Conservation (phyloP, 1,140 invertebrate species). For the Belonocnema kinseyi region DNA sequence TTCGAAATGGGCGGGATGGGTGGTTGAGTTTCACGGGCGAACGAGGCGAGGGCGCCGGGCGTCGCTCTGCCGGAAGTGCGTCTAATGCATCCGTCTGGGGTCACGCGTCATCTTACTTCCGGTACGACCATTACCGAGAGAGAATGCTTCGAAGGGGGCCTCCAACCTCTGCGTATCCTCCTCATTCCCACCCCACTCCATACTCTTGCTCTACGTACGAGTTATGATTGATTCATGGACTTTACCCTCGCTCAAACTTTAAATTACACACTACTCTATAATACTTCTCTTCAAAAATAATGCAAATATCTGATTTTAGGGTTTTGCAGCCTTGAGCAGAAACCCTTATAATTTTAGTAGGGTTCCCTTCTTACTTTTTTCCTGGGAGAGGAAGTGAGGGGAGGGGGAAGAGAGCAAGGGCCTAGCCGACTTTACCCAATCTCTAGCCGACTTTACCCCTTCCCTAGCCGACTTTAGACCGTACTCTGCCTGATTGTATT, state of each 20-base stretch:
- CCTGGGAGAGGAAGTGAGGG: too few relatives aligned
- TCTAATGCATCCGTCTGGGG: constrained; percentile 77
- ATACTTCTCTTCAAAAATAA: too few relatives aligned
- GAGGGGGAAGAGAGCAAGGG: too few relatives aligned
- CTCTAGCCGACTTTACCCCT: too few relatives aligned
- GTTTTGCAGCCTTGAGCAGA: too few relatives aligned
- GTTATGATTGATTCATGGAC: neutral
- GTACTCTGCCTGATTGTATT: too few relatives aligned
- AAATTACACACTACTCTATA: too few relatives aligned
- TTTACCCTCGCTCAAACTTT: neutral
- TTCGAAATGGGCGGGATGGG: constrained; percentile 58
- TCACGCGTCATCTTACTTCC: constrained; percentile 74
- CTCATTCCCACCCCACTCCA: constrained; percentile 2
- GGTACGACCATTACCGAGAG: constrained; percentile 70
- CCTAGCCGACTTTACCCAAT: too few relatives aligned
- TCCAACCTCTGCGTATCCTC: constrained; percentile 16
- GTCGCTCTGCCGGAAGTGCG: constrained; percentile 74
- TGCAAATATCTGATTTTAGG: too few relatives aligned
- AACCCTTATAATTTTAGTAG: too few relatives aligned
- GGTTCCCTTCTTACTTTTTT: too few relatives aligned
- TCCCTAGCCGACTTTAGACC: too few relatives aligned
- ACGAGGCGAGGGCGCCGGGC: constrained; percentile 63
- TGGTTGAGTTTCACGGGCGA: constrained; percentile 60
- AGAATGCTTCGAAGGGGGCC: constrained; percentile 62
- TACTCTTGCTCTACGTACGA: neutral